Conservation (phyloP, 2,888 invertebrate species). For the Papilio demoleus region DNA sequence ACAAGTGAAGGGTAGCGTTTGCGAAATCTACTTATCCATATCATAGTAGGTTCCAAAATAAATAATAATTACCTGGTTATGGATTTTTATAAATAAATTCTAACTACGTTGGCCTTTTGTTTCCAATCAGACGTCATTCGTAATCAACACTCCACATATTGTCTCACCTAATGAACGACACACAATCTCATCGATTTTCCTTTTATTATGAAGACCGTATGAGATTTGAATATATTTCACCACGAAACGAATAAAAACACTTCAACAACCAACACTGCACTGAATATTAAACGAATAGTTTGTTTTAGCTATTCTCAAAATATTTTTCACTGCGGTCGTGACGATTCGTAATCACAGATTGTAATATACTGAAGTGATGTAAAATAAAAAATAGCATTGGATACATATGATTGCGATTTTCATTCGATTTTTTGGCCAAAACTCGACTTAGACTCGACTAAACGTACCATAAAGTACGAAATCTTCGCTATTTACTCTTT, state of each 20-base stretch:
- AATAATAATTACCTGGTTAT: conserved; percentile 59
- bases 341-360: conserved; percentile 46
- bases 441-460: conserved; percentile 3
- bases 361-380: neutral
- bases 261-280: conserved; percentile 54
- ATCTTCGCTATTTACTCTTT: neutral
- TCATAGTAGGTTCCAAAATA: neutral
- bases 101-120: conserved; percentile 73
- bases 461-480: neutral
- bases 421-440: neutral
- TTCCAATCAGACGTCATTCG: conserved; percentile 76
- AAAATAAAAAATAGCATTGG: conserved; percentile 6
- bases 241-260: conserved; percentile 42
- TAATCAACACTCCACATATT: conserved; percentile 80
- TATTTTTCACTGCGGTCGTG: conserved; percentile 50
- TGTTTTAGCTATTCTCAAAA: conserved; percentile 52
- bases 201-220: conserved; percentile 18
- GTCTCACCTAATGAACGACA: conserved; percentile 59
- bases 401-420: neutral
- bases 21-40: neutral
- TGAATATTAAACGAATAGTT: conserved; percentile 46
- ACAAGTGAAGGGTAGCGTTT: conserved; percentile 63
- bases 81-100: conserved; percentile 43
- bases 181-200: conserved; percentile 65
- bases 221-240: conserved; percentile 31